Conservation (phyloP, 2,797 vertebrate genomes). For the Anguilla anguilla region DNA sequence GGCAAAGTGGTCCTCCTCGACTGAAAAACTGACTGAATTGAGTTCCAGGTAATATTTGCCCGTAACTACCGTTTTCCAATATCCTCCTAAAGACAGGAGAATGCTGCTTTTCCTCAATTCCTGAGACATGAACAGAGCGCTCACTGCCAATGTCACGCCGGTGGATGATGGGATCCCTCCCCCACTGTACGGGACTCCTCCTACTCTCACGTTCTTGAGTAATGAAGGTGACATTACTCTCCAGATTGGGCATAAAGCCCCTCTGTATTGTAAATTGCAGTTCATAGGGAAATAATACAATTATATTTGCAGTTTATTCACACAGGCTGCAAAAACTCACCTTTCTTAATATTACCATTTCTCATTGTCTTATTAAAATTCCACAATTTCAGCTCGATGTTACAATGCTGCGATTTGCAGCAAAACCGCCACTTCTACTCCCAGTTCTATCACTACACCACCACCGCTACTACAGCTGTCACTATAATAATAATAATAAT, state of each 20-base stretch:
- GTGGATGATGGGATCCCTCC: neutral
- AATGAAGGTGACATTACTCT: neutral
- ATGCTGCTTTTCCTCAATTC: neutral
- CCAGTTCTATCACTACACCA: neutral
- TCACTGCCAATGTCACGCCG: neutral
- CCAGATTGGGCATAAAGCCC: neutral
- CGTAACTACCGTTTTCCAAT: neutral
- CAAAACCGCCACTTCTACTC: neutral
- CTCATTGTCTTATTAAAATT: neutral
- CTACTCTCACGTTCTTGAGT: neutral
- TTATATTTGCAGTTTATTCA: neutral
- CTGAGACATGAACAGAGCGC: neutral
- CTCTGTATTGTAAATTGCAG: no score
- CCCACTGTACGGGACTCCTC: neutral
- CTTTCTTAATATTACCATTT: neutral
- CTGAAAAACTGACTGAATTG: conserved; percentile 5
- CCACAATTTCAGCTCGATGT: neutral
- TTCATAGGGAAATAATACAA: no score
- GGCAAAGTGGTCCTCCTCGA: conserved; percentile 15
- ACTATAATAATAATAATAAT: no score
- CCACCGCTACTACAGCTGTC: neutral
- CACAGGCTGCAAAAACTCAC: neutral
- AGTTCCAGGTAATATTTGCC: conserved; percentile 19
- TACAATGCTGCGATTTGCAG: neutral
- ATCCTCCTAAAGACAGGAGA: neutral